These are phyloP conservation scores for Drosophila cardini DNA, from an alignment of 1,140 invertebrate genomes.

Conservation along the genomic window DNA sequence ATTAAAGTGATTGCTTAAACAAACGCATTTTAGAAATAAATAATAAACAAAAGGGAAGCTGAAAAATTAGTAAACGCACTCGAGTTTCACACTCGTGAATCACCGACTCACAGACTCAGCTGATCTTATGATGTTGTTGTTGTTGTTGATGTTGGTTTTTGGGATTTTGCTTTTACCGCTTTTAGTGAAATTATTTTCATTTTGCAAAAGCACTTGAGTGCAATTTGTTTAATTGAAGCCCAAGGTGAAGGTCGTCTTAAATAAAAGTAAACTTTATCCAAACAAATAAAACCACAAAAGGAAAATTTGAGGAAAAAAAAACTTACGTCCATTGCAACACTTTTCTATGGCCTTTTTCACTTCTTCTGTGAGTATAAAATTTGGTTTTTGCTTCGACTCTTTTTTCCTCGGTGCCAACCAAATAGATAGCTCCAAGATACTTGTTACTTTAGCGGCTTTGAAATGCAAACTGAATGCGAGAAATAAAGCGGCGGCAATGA, in stretches of 20 bases:
- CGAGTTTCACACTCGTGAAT: conserved; percentile 48
- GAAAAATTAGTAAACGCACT: neutral
- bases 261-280: conserved; percentile 33
- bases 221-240: conserved; percentile 74
- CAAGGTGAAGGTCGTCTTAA: conserved; percentile 75
- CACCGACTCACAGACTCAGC: conserved; percentile 46
- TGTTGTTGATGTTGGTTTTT: too few relatives aligned
- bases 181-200: conserved; percentile 64
- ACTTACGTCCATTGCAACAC: conserved; percentile 66
- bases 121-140: conserved; percentile 26
- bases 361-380: conserved; percentile 46
- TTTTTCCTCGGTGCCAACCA: conserved; percentile 32
- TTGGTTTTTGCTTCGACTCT: conserved; percentile 45
- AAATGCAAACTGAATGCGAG: conserved; percentile 78
- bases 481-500: conserved; percentile 69
- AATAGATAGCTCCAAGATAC: conserved; percentile 78
- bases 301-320: conserved; percentile 4
- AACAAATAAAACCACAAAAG: conserved; percentile 43
- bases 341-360: conserved; percentile 59
- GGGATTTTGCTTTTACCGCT: conserved; percentile 25
- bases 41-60: conserved; percentile 2
- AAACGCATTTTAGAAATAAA: conserved; percentile 13
- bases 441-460: conserved; percentile 82
- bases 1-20: conserved; percentile 40
- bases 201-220: conserved; percentile 62